These are phyloP conservation scores for Temnothorax longispinosus DNA, from an alignment of 1,140 invertebrate genomes.

Conservation along the genomic window DNA sequence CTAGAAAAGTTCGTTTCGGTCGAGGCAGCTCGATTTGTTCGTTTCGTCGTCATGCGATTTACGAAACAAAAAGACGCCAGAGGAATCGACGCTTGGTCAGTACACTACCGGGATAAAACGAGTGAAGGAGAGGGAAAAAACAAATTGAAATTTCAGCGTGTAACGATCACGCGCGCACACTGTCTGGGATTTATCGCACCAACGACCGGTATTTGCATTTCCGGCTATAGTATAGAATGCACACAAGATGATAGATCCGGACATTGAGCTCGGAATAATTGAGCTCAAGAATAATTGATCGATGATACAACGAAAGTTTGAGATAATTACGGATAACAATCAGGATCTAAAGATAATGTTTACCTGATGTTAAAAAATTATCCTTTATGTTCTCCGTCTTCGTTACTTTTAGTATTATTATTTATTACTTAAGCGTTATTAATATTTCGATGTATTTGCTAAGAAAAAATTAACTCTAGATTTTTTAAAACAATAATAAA, in stretches of 20 bases:
- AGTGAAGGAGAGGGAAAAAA: conserved; percentile 12
- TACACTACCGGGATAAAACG: conserved; percentile 7
- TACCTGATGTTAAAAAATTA: background rate
- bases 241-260: background rate
- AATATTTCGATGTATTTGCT: background rate
- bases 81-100: background rate
- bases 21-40: background rate
- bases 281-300: conserved; percentile 11
- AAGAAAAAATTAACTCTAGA: background rate
- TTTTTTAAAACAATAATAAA: background rate
- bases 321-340: conserved; percentile 7
- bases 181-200: conserved; percentile 6
- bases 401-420: background rate
- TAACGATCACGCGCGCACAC: background rate
- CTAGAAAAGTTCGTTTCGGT: background rate
- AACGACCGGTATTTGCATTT: conserved; percentile 41
- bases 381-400: background rate
- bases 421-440: conserved; percentile 1
- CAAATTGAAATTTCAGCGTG: conserved; percentile 27
- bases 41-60: background rate
- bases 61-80: background rate
- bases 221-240: background rate
- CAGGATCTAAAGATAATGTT: background rate
- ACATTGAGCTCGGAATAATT: conserved; percentile 25
- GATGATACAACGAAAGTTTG: background rate